Percentiles rank a stretch among this genome's conserved stretches.
These are phyloP conservation scores for Entomobrya proxima DNA, from an alignment of 2,888 invertebrate species.

Conservation along the genomic window DNA sequence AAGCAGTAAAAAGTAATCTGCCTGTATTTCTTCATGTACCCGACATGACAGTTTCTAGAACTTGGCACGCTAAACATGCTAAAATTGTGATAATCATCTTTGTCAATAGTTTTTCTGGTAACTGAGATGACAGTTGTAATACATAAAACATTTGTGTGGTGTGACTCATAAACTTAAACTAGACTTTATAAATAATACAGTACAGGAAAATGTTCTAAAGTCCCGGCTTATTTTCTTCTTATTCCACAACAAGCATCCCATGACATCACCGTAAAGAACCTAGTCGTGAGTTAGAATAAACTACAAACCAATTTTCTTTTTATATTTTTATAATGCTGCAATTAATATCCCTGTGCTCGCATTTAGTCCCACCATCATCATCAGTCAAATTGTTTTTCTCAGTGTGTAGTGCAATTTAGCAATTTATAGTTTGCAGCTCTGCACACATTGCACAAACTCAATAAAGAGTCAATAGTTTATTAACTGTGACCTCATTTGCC, in stretches of 20 bases:
- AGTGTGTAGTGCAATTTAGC: not conserved
- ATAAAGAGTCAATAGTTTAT: slow-evolving; percentile 43
- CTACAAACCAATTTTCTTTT: not conserved
- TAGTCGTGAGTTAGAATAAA: not conserved
- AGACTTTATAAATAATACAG: no score
- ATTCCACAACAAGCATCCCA: not conserved
- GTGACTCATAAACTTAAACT: no score
- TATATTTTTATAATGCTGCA: not conserved
- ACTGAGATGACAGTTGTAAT: no score
- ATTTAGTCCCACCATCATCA: not conserved
- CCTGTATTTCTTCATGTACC: not conserved
- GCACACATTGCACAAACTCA: slow-evolving; percentile 31
- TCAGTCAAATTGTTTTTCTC: not conserved
- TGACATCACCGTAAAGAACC: not conserved
- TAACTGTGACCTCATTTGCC: slow-evolving; percentile 54
- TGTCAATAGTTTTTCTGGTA: not conserved
- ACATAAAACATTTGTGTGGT: no score
- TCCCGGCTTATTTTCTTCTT: not conserved
- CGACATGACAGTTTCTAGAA: slow-evolving; percentile 22
- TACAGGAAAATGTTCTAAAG: no score
- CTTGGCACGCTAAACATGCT: slow-evolving; percentile 30
- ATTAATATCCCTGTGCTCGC: not conserved
- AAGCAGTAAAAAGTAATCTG: not conserved
- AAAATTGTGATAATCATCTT: slow-evolving; percentile 36
- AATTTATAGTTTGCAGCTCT: not conserved